Evolutionary conservation across 2,113 vertebrate species (phyloP).

Genomic region (Philantomba maxwellii): DNA sequence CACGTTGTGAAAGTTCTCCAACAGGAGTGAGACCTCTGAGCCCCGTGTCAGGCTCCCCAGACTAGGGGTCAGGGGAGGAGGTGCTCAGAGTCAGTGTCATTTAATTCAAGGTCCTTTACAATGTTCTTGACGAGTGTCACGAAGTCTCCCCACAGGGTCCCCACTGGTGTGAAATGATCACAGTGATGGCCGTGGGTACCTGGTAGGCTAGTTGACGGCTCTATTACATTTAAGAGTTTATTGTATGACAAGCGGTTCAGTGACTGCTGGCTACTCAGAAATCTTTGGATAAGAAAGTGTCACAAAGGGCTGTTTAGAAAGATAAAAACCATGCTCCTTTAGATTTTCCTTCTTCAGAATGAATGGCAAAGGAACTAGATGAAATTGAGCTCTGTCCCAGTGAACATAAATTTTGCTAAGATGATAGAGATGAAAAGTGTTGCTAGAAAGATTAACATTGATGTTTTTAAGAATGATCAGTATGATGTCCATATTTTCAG

Average conservation of each 20-base stretch:
- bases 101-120: neutral
- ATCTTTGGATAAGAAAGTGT: neutral
- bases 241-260: neutral
- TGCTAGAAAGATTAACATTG: neutral
- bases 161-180: neutral
- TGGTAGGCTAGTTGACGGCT: accelerated
- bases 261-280: neutral
- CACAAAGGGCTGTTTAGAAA: neutral
- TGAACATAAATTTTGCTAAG: neutral
- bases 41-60: neutral
- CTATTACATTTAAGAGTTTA: neutral
- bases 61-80: neutral
- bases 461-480: neutral
- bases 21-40: neutral
- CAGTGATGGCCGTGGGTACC: accelerated
- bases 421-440: neutral
- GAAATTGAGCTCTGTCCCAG: neutral
- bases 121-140: neutral
- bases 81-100: neutral
- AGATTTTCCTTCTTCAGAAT: neutral
- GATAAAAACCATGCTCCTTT: neutral
- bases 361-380: no score
- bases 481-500: neutral
- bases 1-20: neutral
- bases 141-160: accelerated